Percentiles rank a stretch among this genome's conserved stretches.
Conservation (phyloP, 2,888 invertebrate genomes). For the Oscheius onirici region DNA sequence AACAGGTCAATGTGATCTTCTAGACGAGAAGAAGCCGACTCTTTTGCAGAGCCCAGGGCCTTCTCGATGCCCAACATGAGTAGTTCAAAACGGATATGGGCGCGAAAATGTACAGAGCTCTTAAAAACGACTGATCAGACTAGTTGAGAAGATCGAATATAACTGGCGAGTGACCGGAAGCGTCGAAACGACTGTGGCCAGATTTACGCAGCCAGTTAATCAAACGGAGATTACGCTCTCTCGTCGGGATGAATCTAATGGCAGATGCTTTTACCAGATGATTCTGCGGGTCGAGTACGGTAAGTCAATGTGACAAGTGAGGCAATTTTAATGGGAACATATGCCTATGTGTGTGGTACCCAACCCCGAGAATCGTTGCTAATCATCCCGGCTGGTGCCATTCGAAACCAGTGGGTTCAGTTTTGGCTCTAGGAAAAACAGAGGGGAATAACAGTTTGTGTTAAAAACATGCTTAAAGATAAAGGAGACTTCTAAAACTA, state of each 20-base stretch:
- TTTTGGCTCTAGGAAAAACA: too few relatives aligned
- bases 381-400: constrained; percentile 9
- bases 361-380: constrained; percentile 15
- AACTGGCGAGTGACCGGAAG: constrained; percentile 17
- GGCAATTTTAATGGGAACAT: constrained; percentile 14
- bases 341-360: too few relatives aligned
- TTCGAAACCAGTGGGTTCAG: neutral
- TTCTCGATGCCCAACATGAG: constrained; percentile 96
- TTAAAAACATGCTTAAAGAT: too few relatives aligned
- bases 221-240: constrained; percentile 29
- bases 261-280: constrained; percentile 29
- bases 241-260: constrained; percentile 11
- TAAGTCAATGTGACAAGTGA: constrained; percentile 15
- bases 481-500: too few relatives aligned
- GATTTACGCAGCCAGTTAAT: constrained; percentile 30
- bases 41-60: constrained; percentile 68
- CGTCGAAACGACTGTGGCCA: constrained; percentile 8
- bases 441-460: too few relatives aligned
- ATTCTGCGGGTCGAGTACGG: constrained; percentile 20
- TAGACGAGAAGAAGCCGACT: constrained; percentile 57
- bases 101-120: constrained; percentile 85
- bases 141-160: neutral
- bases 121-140: constrained; percentile 58
- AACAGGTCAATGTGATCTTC: constrained; percentile 90
- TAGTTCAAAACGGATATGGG: constrained; percentile 93